phyloP scores from a whole-genome alignment of 2,888 invertebrate genomes.

The Eurois occulta region DNA sequence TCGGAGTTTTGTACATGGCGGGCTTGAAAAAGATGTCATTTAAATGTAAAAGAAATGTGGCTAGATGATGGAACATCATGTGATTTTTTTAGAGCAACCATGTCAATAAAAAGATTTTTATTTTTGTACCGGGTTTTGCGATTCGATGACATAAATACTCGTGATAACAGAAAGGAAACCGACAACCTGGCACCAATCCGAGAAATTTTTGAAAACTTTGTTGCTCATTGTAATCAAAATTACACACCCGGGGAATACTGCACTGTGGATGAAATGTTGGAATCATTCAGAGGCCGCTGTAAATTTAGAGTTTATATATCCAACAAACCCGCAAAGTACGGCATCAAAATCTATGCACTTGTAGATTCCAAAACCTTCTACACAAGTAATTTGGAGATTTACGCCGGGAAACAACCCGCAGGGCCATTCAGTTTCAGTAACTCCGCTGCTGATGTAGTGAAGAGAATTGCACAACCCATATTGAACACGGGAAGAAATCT shows the following conservation, averaged over 20 bases:
- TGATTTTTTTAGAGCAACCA: constrained; percentile 8
- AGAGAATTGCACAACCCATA: constrained; percentile 5
- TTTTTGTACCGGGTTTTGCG: not conserved
- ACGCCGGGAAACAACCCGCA: not conserved
- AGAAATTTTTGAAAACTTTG: constrained; percentile 7
- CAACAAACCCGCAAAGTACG: constrained; percentile 4
- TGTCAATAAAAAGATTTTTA: constrained; percentile 9
- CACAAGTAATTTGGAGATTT: constrained; percentile 3
- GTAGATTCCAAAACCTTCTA: constrained; percentile 10
- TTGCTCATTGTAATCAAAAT: constrained; percentile 9
- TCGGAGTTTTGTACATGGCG: constrained; percentile 6
- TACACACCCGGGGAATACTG: constrained; percentile 5
- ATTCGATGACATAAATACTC: constrained; percentile 3
- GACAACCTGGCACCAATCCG: constrained; percentile 1
- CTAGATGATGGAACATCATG: constrained; percentile 5
- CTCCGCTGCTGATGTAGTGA: not conserved
- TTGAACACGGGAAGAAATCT: constrained; percentile 16
- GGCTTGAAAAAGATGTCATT: constrained; percentile 3
- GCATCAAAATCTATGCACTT: constrained; percentile 9
- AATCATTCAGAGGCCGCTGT: constrained; percentile 13
- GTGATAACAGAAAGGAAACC: not conserved
- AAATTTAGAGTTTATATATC: constrained; percentile 1
- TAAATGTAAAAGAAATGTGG: constrained; percentile 8
- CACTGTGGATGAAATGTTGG: constrained; percentile 6
- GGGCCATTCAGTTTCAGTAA: not conserved